Conservation (phyloP, 2,797 vertebrate species). For the Microctenopoma steveboyesi region DNA sequence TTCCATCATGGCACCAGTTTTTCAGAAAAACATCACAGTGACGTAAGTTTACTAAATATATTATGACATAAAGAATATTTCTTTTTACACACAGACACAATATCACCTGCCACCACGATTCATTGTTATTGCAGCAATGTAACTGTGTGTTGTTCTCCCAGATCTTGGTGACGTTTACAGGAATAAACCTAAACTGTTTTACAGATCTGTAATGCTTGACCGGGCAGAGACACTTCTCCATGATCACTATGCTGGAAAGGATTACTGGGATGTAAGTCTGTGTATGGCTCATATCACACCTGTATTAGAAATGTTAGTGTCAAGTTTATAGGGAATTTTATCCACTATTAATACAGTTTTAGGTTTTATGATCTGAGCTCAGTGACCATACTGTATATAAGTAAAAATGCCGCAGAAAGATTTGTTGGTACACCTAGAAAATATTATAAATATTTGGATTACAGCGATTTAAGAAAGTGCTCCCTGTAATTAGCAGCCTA, state of each 20-base stretch:
- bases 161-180: slow-evolving; percentile 1
- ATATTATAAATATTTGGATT: no score
- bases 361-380: no score
- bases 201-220: slow-evolving; percentile 96
- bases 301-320: not conserved
- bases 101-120: no score
- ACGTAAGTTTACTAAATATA: slow-evolving; percentile 81
- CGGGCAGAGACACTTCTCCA: slow-evolving; percentile 97
- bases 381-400: no score
- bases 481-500: no score
- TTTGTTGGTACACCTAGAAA: no score
- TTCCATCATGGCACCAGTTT: slow-evolving; percentile 89
- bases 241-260: slow-evolving; percentile 95
- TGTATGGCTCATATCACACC: not conserved
- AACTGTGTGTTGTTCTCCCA: not conserved
- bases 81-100: not conserved
- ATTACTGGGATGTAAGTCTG: slow-evolving; percentile 96
- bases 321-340: not conserved
- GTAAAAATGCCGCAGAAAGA: no score
- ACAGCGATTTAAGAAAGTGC: no score
- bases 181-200: slow-evolving; percentile 12
- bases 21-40: slow-evolving; percentile 89
- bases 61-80: not conserved
- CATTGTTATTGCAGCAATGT: no score
- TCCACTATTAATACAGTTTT: no score